Evolutionary conservation across 2,113 vertebrate species (phyloP), one percentile per base, ranked within the genome.

Genomic region (Gallinago jamesoni): DNA sequence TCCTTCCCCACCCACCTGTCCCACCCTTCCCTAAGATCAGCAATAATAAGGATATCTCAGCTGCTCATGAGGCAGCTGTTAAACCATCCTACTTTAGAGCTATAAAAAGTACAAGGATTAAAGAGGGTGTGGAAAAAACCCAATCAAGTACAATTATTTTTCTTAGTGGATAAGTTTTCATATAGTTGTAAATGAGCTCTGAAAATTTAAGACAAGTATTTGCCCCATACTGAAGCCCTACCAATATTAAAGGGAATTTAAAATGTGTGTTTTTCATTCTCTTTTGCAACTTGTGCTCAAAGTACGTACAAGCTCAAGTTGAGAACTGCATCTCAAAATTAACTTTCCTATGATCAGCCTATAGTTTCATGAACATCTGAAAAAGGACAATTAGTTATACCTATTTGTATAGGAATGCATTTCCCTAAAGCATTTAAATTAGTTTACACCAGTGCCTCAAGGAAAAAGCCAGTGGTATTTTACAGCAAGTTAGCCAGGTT

Each of bases 81-180:
- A 78, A 90, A 30, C 16, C 22, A 9, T 52, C 64, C 48, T 70
- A 55, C 14, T 96, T 89, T 14, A 84, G 47, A 89, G 31, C 47
- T 85, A 82, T 52, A 89, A 79, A 84, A 92, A 87, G 72, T 47
- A 67, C 41, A 70, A 81, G 60, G 52, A 92, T 81, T 93, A 89
- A 92, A 60, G 48, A 84, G 25, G 20, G 64, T 43, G 21, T 39
- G n/a, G 39, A 30, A 41, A 43, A 20, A 14, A 52, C 52, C 66
- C 74, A 85, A 83, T 43, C 18, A 89, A 91, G 74, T n/a, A 64
- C 43, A 45, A 59, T 88, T 41, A 66, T 74, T 96, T 80, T 92
- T 68, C 64, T 81, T 59, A 39, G 64, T 47, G 22, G 24, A 9
- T 53, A 59, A 50, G 24, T 41, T 30, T 84, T 77, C 31, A 11